Base-by-base conservation (phyloP, 1,140 invertebrate species). In the Drosophila mauritiana region DNA sequence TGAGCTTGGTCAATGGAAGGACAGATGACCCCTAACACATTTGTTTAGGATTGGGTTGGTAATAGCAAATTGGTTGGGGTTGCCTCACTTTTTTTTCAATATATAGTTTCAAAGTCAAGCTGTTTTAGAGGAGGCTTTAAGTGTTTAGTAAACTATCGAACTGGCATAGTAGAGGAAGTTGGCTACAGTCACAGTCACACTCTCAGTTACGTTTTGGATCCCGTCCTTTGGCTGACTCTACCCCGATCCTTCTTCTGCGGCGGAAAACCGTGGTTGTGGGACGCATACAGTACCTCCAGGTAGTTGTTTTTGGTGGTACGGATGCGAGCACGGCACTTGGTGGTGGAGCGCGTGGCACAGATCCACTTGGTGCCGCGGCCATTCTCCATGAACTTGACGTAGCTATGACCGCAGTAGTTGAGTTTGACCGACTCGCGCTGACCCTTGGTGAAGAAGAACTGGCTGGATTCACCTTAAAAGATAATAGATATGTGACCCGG, bases 351-450 rank as follows among this genome's bases (percentile, higher is more conserved):
- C 7, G 85, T 92, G 39, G 91, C 75, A 65, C 91, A 92, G 13
- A 92, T 89, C 91, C 91, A 92, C 43, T 92, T 92, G 15, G 63
- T 86, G 20, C 91, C 91, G 34, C 78, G 78, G 2, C 80, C 81
- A 25, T 92, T 92, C 36, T 88, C 73, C 90, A 92, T 90, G 25
- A 86, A 91, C 58, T 91, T 92, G 0, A 92, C 91, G 61, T 65
- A 92, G 22, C 81, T 68, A 61, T 90, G 88, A 1, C 81, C 81
- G 15, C 25, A 52, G 46, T 89, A 91, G 51, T 91, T 90, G 1
- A 92, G 73, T 51, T 91, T 92, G n/a, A 89, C 56, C 1, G 91
- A 91, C 22, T 77, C 72, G 5, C 91, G 73, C 37, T 92, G 91
- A 0, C 91, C 91, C 45, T 79, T 89, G 20, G 81, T 91, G 46